phyloP scores from a whole-genome alignment of 2,888 invertebrate species.

The Caenorhabditis virilis region DNA sequence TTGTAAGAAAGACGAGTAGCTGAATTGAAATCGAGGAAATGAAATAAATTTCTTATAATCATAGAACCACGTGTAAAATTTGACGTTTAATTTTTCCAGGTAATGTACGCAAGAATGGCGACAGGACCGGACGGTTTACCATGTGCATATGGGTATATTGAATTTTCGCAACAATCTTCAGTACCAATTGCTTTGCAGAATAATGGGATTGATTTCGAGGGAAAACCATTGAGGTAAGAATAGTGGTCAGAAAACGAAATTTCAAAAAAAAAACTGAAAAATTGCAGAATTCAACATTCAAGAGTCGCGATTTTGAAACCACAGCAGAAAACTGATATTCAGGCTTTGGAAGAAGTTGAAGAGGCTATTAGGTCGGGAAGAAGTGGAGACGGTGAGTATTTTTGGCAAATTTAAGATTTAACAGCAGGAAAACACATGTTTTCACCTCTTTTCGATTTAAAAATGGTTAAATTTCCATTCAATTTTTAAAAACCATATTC shows the following conservation, averaged over 20 bases:
- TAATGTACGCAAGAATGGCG: slow-evolving; percentile 90
- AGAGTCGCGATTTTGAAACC: slow-evolving; percentile 85
- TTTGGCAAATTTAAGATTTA: too few species aligned
- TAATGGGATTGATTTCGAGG: slow-evolving; percentile 80
- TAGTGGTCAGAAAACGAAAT: background rate
- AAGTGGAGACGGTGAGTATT: slow-evolving; percentile 14
- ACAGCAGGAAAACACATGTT: too few species aligned
- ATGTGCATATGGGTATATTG: slow-evolving; percentile 81
- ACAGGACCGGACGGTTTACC: slow-evolving; percentile 76
- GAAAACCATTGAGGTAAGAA: slow-evolving; percentile 74
- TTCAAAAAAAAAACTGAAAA: background rate
- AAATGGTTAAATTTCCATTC: too few species aligned
- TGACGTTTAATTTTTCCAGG: too few species aligned
- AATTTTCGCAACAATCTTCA: slow-evolving; percentile 88
- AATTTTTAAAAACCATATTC: too few species aligned
- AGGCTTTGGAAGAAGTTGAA: slow-evolving; percentile 91
- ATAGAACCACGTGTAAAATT: too few species aligned
- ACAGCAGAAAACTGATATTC: slow-evolving; percentile 91
- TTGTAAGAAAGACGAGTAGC: slow-evolving; percentile 9
- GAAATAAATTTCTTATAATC: too few species aligned
- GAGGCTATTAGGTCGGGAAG: slow-evolving; percentile 85
- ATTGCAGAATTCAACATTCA: slow-evolving; percentile 80
- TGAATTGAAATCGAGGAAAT: slow-evolving; percentile 18
- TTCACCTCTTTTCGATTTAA: too few species aligned
- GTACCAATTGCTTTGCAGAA: slow-evolving; percentile 83